These are phyloP conservation scores for Varanus salvator DNA, from an alignment of 2,113 vertebrate genomes.

Conservation along the genomic window DNA sequence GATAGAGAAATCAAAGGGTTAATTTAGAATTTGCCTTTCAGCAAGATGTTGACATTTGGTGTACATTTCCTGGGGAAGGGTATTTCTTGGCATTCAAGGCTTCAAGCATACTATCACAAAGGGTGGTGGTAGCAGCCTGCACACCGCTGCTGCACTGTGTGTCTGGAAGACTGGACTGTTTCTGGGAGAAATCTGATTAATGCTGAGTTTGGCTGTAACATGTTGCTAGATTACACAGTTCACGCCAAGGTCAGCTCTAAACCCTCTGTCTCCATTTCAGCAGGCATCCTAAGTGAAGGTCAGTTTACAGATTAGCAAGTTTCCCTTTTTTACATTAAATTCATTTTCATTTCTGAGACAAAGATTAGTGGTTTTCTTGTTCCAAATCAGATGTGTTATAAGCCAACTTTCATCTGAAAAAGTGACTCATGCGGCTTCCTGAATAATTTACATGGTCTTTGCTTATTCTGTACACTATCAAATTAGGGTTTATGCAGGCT, in stretches of 20 bases:
- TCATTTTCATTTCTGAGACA: conserved; percentile 48
- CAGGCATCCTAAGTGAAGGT: conserved; percentile 61
- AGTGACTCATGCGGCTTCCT: background rate
- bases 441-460: background rate
- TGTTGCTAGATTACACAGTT: conserved; percentile 72
- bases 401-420: background rate
- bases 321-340: conserved; percentile 35
- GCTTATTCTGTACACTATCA: background rate
- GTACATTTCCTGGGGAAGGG: conserved; percentile 33
- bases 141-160: background rate
- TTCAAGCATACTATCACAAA: background rate
- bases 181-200: conserved; percentile 78
- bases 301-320: conserved; percentile 49
- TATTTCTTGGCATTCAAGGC: accelerated
- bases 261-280: conserved; percentile 66
- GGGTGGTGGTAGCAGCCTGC: conserved; percentile 7
- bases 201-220: conserved; percentile 67
- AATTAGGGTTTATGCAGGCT: background rate
- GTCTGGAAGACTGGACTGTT: conserved; percentile 75
- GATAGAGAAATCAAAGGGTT: conserved; percentile 39
- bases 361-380: background rate
- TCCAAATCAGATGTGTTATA: conserved; percentile 23
- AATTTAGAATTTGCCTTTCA: conserved; percentile 31
- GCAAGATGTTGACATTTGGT: conserved; percentile 2
- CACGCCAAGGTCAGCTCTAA: conserved; percentile 60